These are phyloP conservation scores for Tenthredo scrophulariae DNA, from an alignment of 2,888 invertebrate genomes.

Conservation along the genomic window DNA sequence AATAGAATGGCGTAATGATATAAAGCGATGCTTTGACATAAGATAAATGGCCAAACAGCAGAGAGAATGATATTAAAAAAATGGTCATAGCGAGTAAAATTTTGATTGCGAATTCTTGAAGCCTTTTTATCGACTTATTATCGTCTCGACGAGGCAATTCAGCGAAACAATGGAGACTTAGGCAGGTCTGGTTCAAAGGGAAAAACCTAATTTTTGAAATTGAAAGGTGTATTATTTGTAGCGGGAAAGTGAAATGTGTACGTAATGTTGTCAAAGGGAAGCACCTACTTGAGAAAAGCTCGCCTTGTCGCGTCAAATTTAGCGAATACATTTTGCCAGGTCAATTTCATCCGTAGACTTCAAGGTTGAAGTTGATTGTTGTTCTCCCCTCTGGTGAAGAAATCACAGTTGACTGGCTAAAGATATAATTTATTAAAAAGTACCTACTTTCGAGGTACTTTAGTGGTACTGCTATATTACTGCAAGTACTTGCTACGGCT, in stretches of 20 bases:
- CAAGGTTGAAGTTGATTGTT: slow-evolving; percentile 2
- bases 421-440: slow-evolving; percentile 40
- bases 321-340: not conserved
- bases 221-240: slow-evolving; percentile 5
- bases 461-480: slow-evolving; percentile 11
- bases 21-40: slow-evolving; percentile 20
- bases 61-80: slow-evolving; percentile 1
- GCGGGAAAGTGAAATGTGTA: not conserved
- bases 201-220: not conserved
- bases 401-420: slow-evolving; percentile 22
- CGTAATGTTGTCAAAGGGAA: slow-evolving; percentile 11
- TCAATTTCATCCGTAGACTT: slow-evolving; percentile 13
- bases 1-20: slow-evolving; percentile 17
- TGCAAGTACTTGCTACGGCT: not conserved
- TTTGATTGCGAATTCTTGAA: slow-evolving; percentile 30
- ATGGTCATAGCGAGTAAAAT: slow-evolving; percentile 20
- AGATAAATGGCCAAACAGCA: slow-evolving; percentile 31
- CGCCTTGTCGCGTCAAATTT: slow-evolving; percentile 5
- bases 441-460: slow-evolving; percentile 17
- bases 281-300: not conserved
- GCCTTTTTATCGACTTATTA: not conserved
- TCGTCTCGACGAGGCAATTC: not conserved
- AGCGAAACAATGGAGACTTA: not conserved
- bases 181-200: not conserved
- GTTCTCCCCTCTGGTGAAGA: not conserved